These are phyloP conservation scores for Atethmia centrago DNA, from an alignment of 2,888 invertebrate species.

Conservation along the genomic window DNA sequence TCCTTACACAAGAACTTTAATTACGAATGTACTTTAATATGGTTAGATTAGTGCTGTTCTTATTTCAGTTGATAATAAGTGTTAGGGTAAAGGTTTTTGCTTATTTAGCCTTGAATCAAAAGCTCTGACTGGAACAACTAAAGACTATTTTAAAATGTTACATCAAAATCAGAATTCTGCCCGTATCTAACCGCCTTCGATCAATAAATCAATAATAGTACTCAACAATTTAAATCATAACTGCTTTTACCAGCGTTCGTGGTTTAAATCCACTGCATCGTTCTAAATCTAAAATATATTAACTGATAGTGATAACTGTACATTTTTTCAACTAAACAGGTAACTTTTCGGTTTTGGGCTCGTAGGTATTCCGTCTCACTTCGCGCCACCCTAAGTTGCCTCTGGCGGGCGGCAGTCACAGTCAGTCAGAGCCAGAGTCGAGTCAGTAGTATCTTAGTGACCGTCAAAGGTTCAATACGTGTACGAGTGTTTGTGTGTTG, in stretches of 20 bases:
- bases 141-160: neutral
- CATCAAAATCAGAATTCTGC: neutral
- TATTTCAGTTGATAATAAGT: neutral
- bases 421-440: too few species aligned
- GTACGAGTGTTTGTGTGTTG: conserved; percentile 38
- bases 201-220: too few species aligned
- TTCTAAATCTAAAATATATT: conserved; percentile 15
- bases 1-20: conserved; percentile 24
- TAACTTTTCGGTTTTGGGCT: conserved; percentile 34
- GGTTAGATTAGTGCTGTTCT: neutral
- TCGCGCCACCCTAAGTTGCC: conserved; percentile 20
- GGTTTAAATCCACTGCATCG: conserved; percentile 16
- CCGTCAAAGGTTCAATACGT: conserved; percentile 58
- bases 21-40: conserved; percentile 1
- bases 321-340: conserved; percentile 25
- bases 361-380: conserved; percentile 41
- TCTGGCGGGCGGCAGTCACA: conserved; percentile 43
- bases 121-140: neutral
- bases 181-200: neutral
- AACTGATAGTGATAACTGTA: too few species aligned
- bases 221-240: conserved; percentile 19
- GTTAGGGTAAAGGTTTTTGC: too few species aligned
- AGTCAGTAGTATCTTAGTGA: too few species aligned
- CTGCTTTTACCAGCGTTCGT: conserved; percentile 14
- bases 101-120: neutral